Percentiles rank a stretch among this genome's conserved stretches.
These are phyloP conservation scores for Eunapius fragilis DNA, from an alignment of 37 sponge, comb jelly and placozoan genomes.

Conservation along the genomic window DNA sequence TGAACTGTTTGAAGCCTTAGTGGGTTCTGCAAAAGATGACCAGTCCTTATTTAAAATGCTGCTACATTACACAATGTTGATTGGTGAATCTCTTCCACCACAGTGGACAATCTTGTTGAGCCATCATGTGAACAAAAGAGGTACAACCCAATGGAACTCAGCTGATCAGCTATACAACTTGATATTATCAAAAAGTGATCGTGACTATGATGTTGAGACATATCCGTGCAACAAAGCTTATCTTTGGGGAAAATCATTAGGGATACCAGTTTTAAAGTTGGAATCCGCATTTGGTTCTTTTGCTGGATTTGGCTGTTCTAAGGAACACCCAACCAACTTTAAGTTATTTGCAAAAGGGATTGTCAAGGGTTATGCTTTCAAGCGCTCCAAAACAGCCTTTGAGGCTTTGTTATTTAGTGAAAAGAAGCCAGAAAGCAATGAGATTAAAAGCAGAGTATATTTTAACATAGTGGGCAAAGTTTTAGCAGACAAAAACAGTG, in stretches of 20 bases:
- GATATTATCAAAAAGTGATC: neutral
- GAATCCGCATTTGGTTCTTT: constrained; percentile 60
- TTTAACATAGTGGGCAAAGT: neutral
- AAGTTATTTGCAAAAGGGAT: constrained; percentile 50
- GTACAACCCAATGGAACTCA: neutral
- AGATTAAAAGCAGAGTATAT: neutral
- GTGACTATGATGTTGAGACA: constrained; percentile 34
- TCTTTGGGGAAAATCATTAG: constrained; percentile 65
- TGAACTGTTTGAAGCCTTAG: neutral
- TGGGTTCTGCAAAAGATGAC: neutral
- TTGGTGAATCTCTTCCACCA: neutral
- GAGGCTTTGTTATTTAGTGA: neutral
- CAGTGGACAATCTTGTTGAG: neutral
- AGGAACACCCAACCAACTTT: neutral
- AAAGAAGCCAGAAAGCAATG: neutral
- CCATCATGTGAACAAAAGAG: neutral
- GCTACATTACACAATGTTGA: neutral
- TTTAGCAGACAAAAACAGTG: neutral
- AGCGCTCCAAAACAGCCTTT: constrained; percentile 26
- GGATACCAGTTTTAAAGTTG: constrained; percentile 33
- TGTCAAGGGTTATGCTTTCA: constrained; percentile 53
- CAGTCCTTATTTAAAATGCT: neutral
- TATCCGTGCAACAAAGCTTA: constrained; percentile 66
- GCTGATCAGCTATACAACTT: neutral
- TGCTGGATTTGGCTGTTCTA: constrained; percentile 30